Evolutionary conservation across 2,113 vertebrate genomes (phyloP), one percentile per base, ranked within the genome.

Genomic region (Austrofundulus limnaeus): DNA sequence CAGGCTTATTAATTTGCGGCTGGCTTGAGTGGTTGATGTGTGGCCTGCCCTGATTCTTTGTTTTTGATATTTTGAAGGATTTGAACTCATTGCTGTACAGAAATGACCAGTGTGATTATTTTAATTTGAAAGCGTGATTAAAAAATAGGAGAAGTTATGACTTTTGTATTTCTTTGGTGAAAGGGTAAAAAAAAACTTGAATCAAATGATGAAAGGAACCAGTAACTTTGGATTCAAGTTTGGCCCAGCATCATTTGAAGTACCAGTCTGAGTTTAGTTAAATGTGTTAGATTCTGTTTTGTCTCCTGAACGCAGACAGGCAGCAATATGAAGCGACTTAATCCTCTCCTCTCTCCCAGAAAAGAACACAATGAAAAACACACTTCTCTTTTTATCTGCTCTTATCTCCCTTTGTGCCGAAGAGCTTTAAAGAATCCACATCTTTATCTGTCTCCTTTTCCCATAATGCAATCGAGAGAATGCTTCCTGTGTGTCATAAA

Each of bases 401-500:
- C 92, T 91, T 87, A 90, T 90, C 88, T 78, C 76, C 57, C 67
- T 83, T 87, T 81, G 86, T 85, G 86, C 85, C 63, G 52, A 77
- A 73, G 83, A 79, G 88, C 85, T 79, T 90, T 90, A 85, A 89
- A 87, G 84, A 89, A 90, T 85, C 77, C 57, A 68, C 61, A 28
- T 84, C 77, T 82, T 85, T 85, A 84, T 84, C 86, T 88, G 82
- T 70, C 81, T 81, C 81, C 78, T 77, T 78, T 83, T 63, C 66
- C 76, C 73, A 73, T 92, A 93, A 93, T 92, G 89, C 82, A 84
- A 90, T 92, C 66, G 78, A 66, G 72, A 5, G 60, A 87, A 76
- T 67, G 88, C 88, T 92, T 92, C 91, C 90, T 91, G 89, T 79
- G 83, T 88, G 89, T 88, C 89, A 86, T 90, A 88, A 92, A 86